Evolutionary conservation across 1,140 invertebrate species (phyloP), one percentile per base, ranked within the genome.

Genomic region (Catajapyx aquilonaris): DNA sequence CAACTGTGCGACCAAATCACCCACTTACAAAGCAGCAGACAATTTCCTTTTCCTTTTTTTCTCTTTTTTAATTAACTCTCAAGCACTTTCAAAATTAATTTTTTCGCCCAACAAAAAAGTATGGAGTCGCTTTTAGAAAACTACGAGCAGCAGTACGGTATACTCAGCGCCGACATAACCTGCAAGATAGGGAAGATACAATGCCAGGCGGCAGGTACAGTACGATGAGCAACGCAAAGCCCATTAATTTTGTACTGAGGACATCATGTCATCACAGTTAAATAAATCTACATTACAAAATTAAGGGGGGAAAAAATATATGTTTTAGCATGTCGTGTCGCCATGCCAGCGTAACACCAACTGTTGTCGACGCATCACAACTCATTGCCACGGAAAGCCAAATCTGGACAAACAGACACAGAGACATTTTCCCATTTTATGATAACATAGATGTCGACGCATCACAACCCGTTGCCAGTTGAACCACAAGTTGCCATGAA

Each of bases 131-230:
- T 83, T 48, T 71, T 81, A 49, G 75, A 79, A 48, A 76, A 73
- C 41, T 83, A 81, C 48, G 80, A 84, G 52, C 78, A 84, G 55
- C 78, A 83, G 57, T 83, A 81, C 59, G 76, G 77, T 21, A 62
- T 76, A 43, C 61, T 81, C 40, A 79, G 76, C 50, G 80, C 79
- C 20, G 78, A 81, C 58, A 76, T 83, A 39, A 84, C 79, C 4
- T 71, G 76, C 22, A 76, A 81, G 65, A 80, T 83, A 40, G 73
- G 77, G 20, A 62, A 70, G 46, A 54, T 81, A 37, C 63, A 66
- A 43, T 53, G 66, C 44, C 56, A 54, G 35, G 54, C 51, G 30
- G 47, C 55, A 45, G 56, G 58, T 59, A 53, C 3, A 18, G n/a
- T 18, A 18, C 11, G 18, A n/a, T n/a, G 31, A n/a, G 33, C n/a